Evolutionary conservation across 2,888 invertebrate species (phyloP).

Genomic region (Boloria selene): DNA sequence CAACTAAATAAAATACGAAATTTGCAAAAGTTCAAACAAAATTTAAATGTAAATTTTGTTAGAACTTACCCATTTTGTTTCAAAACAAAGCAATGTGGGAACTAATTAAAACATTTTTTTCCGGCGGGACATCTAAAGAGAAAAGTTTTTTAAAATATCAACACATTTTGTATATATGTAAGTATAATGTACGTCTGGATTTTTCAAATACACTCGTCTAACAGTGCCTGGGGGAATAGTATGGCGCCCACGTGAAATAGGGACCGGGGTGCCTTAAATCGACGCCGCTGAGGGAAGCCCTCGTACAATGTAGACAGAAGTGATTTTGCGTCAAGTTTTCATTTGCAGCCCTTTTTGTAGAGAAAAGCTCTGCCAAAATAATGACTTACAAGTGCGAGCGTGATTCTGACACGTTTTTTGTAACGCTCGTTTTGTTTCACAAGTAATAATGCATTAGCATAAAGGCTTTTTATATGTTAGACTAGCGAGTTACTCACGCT

Average conservation of each 20-base stretch:
- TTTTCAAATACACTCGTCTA: constrained; percentile 30
- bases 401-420: constrained; percentile 18
- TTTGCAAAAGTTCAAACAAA: neutral
- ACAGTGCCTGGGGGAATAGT: constrained; percentile 33
- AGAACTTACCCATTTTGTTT: constrained; percentile 2
- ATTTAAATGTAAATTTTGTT: constrained; percentile 1
- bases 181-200: constrained; percentile 24
- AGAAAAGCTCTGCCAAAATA: constrained; percentile 29
- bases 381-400: constrained; percentile 25
- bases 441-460: too few relatives aligned
- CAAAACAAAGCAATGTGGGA: neutral
- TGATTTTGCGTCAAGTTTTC: constrained; percentile 37
- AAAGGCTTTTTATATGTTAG: too few relatives aligned
- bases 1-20: constrained; percentile 12
- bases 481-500: too few relatives aligned
- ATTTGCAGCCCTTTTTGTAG: constrained; percentile 30
- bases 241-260: constrained; percentile 26
- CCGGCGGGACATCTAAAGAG: constrained; percentile 10
- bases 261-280: constrained; percentile 29
- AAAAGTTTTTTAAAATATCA: constrained; percentile 15
- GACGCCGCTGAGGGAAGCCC: constrained; percentile 29
- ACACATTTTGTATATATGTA: neutral
- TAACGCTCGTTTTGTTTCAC: constrained; percentile 2
- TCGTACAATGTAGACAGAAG: constrained; percentile 31
- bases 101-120: constrained; percentile 17